A percentile compares a stretch with the other conserved stretches of the same genome.
Evolutionary conservation across 2,113 vertebrate species (phyloP).

Genomic region (Neomonachus schauinslandi): DNA sequence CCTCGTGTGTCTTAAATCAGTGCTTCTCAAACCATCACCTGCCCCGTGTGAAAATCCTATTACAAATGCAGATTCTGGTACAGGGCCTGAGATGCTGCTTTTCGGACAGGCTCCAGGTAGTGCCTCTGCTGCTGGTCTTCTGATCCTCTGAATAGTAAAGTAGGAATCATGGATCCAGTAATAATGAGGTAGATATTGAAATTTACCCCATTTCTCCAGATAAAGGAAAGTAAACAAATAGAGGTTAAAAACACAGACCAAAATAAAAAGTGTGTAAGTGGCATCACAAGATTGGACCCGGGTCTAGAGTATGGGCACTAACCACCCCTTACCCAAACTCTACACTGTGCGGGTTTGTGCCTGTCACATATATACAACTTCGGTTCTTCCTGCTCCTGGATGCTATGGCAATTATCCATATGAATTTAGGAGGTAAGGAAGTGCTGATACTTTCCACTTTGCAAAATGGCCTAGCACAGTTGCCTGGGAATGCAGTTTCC

Average conservation of each 20-base stretch:
- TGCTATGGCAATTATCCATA: neutral
- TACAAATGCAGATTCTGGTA: neutral
- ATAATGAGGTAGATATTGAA: neutral
- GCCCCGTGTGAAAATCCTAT: neutral
- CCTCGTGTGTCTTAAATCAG: neutral
- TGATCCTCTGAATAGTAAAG: neutral
- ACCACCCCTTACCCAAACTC: fast-evolving
- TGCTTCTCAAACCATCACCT: neutral
- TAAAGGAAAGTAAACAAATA: neutral
- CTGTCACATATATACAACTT: too few relatives aligned
- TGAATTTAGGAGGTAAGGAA: neutral
- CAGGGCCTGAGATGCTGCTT: neutral
- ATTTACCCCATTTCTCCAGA: neutral
- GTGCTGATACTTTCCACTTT: neutral
- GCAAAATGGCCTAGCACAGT: neutral
- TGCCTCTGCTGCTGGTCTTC: neutral
- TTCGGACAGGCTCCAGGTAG: neutral
- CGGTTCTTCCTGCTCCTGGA: neutral
- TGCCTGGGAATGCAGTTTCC: neutral
- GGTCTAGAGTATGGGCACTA: neutral
- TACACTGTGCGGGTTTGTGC: neutral
- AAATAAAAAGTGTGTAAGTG: neutral
- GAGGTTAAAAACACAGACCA: neutral
- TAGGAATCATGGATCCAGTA: neutral
- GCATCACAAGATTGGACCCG: neutral